phyloP scores from a whole-genome alignment of 2,888 invertebrate genomes.

The Meteorus colon region DNA sequence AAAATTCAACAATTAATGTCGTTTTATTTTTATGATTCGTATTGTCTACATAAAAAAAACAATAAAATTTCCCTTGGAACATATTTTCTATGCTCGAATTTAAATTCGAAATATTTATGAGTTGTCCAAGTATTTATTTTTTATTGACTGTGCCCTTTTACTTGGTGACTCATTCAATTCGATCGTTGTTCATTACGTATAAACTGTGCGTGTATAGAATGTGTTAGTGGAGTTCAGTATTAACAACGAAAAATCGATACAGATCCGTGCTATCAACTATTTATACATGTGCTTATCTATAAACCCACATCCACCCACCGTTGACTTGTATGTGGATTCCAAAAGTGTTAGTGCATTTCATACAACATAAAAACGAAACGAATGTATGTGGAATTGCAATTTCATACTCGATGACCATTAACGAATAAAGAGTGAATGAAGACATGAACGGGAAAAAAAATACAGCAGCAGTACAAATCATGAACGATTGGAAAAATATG shows the following conservation, averaged over 20 bases:
- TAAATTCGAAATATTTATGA: no score
- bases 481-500: not conserved
- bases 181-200: not conserved
- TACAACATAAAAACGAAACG: not conserved
- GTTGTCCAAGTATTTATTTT: not conserved
- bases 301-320: not conserved
- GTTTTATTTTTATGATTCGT: no score
- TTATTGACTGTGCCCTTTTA: not conserved
- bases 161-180: slow-evolving; percentile 3
- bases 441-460: not conserved
- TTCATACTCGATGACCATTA: not conserved
- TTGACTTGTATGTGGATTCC: not conserved
- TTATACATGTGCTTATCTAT: not conserved
- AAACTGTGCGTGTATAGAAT: not conserved
- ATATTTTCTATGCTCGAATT: no score
- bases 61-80: no score
- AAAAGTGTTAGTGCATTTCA: not conserved
- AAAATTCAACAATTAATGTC: no score
- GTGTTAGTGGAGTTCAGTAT: slow-evolving; percentile 36
- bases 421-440: not conserved
- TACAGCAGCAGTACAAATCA: not conserved
- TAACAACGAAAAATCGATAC: slow-evolving; percentile 42
- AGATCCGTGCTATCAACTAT: not conserved
- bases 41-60: no score
- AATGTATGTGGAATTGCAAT: not conserved